Evolutionary conservation across 2,888 invertebrate species (phyloP), one percentile per base, ranked within the genome.

Genomic region (Pammene fasciana): DNA sequence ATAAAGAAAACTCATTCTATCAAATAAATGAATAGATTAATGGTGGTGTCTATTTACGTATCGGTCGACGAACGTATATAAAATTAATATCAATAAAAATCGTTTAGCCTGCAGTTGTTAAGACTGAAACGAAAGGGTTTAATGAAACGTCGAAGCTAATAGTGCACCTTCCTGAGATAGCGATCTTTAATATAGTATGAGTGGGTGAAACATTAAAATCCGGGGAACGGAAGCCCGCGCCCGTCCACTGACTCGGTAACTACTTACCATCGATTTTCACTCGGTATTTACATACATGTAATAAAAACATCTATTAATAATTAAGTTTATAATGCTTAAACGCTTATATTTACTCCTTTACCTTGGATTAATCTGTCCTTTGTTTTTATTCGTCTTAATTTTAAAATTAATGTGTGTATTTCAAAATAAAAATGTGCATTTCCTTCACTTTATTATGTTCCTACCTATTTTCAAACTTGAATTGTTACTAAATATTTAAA

Each of bases 161-260:
- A 88, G 85, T 86, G 85, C 82, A 78, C 85, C 90, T 90, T 91
- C 90, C 91, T 86, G 86, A 78, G 92, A 92, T 92, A 90, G 80
- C 76, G 84, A 92, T 92, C 92, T 92, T 92, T 92, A 92, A 92
- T 92, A 90, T 84, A 78, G 82, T 82, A 86, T 86, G 89, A 91
- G 92, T 90, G 92, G 89, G 78, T 82, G 85, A 88, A 87, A 86
- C 86, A 86, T 87, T 86, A 83, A 84, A 86, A 85, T 78, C 82
- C 83, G 79, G 77, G 73, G 73, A 80, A 76, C 89, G 90, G 89
- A 90, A 87, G 88, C 74, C 89, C 90, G 80, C 87, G 79, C 90
- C 89, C 78, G 76, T 72, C 73, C 77, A 82, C 71, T 76, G 73
- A 78, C 67, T 72, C 67, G 67, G 62, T 70, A 70, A 70, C 65